Evolutionary conservation across 2,797 vertebrate species (phyloP).

Genomic region (Pteronotus mesoamericanus): DNA sequence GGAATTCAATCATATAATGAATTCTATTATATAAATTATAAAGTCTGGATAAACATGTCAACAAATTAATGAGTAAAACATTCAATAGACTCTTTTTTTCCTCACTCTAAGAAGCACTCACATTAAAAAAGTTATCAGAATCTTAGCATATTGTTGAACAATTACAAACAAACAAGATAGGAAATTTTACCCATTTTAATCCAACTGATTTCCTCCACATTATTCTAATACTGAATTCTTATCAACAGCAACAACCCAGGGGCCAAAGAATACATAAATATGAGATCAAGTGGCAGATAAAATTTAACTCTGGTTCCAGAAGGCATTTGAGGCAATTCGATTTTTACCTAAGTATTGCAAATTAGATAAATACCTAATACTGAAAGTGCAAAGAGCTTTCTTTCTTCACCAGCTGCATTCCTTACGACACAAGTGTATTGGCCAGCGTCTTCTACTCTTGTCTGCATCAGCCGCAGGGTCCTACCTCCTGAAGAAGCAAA

Average conservation of each 20-base stretch:
- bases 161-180: background rate
- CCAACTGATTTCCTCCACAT: background rate
- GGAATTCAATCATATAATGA: background rate
- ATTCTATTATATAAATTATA: background rate
- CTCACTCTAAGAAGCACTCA: background rate
- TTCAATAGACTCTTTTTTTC: background rate
- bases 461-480: slow-evolving; percentile 88
- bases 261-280: background rate
- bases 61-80: background rate
- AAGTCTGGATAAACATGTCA: background rate
- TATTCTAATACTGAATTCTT: background rate
- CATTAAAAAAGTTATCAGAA: background rate
- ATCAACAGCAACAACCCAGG: background rate
- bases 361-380: slow-evolving; percentile 86
- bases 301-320: background rate
- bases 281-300: slow-evolving; percentile 13
- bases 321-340: background rate
- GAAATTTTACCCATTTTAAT: background rate
- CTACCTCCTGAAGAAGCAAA: slow-evolving; percentile 87
- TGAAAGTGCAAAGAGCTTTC: slow-evolving; percentile 90
- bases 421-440: slow-evolving; percentile 91
- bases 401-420: slow-evolving; percentile 91
- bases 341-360: background rate
- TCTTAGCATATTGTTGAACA: background rate
- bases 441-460: slow-evolving; percentile 85